Base-by-base conservation (phyloP, 2,888 invertebrate genomes). In the Macrosiphum euphorbiae region DNA sequence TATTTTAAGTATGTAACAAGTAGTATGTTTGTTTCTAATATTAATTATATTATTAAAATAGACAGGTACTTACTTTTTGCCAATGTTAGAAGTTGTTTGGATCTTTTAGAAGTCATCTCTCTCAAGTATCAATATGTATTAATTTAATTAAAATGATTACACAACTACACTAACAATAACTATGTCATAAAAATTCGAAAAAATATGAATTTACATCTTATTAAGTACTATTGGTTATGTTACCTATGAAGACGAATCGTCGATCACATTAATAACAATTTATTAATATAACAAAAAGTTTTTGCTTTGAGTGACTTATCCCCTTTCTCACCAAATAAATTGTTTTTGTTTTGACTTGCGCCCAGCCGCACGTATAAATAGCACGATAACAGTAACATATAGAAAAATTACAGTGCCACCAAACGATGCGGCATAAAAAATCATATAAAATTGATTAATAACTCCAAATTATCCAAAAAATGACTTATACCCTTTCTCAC, bases 41-140 rank as follows among this genome's bases (percentile, higher is more conserved):
- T n/a, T 13, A n/a, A 13, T 67, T n/a, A 13, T n/a, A 67, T 16
- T 67, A 67, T n/a, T n/a, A 61, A n/a, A 13, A n/a, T 67, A 67
- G 3, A 0, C 2, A 8, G 0, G n/a, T 67, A 67, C n/a, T 67
- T 67, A 67, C 67, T 67, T 67, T 67, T n/a, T 28, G n/a, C 67
- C 67, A 67, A n/a, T n/a, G 10, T 67, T 67, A 67, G 67, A 67
- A 67, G 67, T 67, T n/a, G 67, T 67, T 67, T 67, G 3, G 67
- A 67, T 67, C 67, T 67, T 67, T 67, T 67, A 67, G 67, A 67
- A 11, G 67, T 67, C n/a, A 67, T 67, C n/a, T 67, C n/a, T 67
- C 24, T 55, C 55, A 55, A 55, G 4, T 55, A 1, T 55, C 55
- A 55, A 7, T 50, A 52, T 61, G 11, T 61, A 61, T 28, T 61